A percentile compares a stretch with the other conserved stretches of the same genome.
phyloP scores from a whole-genome alignment of 64 coral and sea anemone genomes.

The Orbicella faveolata region DNA sequence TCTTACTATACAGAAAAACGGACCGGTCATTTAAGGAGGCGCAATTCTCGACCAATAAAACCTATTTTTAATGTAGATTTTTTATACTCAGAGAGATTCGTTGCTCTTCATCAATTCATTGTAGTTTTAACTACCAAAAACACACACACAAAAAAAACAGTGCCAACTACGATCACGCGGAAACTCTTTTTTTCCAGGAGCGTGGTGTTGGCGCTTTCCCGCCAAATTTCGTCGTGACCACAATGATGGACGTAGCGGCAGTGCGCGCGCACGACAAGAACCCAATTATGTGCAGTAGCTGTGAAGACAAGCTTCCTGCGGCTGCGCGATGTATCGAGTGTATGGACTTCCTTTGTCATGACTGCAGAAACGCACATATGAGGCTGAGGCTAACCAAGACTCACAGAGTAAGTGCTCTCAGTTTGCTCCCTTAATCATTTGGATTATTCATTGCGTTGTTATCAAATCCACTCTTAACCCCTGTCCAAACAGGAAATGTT shows the following conservation, averaged over 20 bases:
- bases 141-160: no score
- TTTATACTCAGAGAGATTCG: no score
- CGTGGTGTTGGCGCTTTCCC: conserved; percentile 84
- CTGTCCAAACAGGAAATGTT: no score
- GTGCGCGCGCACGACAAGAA: conserved; percentile 87
- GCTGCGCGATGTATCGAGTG: conserved; percentile 97
- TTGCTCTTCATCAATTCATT: no score
- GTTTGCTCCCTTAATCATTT: not conserved
- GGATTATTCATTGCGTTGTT: not conserved
- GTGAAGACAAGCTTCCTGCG: conserved; percentile 96
- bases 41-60: no score
- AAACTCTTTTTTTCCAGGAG: conserved; percentile 56
- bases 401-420: conserved; percentile 64
- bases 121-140: no score
- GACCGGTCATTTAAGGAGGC: no score
- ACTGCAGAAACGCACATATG: conserved; percentile 95
- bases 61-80: no score
- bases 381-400: conserved; percentile 93
- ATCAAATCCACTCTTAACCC: no score
- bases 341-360: conserved; percentile 97
- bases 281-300: conserved; percentile 96
- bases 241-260: conserved; percentile 97
- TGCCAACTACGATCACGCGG: no score
- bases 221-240: conserved; percentile 99
- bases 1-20: no score